Base-by-base conservation (phyloP, 2,888 invertebrate species). In the Saturnia pavonia region DNA sequence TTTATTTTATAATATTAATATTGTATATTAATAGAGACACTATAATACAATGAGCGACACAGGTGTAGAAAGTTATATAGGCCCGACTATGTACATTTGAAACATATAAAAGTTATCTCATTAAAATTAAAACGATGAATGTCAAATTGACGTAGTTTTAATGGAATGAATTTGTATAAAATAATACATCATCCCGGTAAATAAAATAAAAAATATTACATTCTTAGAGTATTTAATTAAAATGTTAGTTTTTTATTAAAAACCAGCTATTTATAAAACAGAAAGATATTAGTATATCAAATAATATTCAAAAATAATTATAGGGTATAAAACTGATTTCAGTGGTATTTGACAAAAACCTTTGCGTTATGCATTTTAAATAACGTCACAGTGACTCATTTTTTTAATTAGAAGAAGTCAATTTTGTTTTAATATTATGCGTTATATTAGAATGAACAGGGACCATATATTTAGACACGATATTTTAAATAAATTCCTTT, bases 31-130 rank as follows among this genome's bases (percentile, higher is more conserved):
- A 82, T 84, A 82, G 82, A 70, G 25, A 54, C 42, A 70, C 87
- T 90, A 85, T 90, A 65, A n/a, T 65, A 91, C 89, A 91, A 82
- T 92, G 91, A 91, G 92, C 91, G 90, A 90, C 90, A 88, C 91
- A 91, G 91, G 91, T 91, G 91, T 90, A 87, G 86, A 87, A 79
- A 83, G 80, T 82, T 80, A 34, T 34, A 84, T 88, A 88, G 87
- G 89, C 86, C 83, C 82, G 80, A 83, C 78, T 91, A 91, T 90
- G 81, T 91, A 91, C 90, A 91, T 22, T 40, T 68, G 9, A 60
- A 60, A 51, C 19, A 51, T 19, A 51, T 12, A 60, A 54, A 60
- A 27, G 27, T 60, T 60, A 6, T 60, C 14, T 25, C 60, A 72
- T 69, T 60, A 48, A 25, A 67, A 45, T 65, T 12, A 19, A 14